These are phyloP conservation scores for Platalea minor DNA, from an alignment of 2,797 vertebrate species.

Conservation along the genomic window DNA sequence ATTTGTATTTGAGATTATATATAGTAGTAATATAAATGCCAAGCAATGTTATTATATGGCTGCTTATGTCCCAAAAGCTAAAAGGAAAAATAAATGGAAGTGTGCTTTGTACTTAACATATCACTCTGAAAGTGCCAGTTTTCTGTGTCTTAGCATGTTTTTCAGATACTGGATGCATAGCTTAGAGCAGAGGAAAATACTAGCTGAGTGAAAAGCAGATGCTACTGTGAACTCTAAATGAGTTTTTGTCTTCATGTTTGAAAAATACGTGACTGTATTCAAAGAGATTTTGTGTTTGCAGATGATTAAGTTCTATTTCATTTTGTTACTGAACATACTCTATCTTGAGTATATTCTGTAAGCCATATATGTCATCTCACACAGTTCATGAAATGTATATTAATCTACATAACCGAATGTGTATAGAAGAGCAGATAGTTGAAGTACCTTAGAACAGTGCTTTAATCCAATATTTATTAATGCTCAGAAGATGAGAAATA, in stretches of 20 bases:
- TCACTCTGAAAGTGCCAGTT: not conserved
- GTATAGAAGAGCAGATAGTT: not conserved
- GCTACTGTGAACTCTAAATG: not conserved
- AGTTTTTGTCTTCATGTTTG: not conserved
- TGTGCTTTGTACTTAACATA: not conserved
- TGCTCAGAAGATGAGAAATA: not conserved
- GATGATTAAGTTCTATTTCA: not conserved
- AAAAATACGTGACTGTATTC: not conserved
- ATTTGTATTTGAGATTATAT: not conserved
- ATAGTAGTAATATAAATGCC: not conserved
- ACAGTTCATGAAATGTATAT: not conserved
- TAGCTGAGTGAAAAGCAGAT: not conserved
- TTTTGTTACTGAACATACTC: not conserved
- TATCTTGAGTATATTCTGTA: not conserved
- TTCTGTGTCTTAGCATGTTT: not conserved
- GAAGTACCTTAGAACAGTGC: not conserved
- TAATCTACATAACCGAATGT: not conserved
- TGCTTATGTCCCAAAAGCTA: not conserved
- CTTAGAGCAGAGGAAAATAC: not conserved
- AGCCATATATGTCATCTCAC: not conserved
- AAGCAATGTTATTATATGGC: not conserved
- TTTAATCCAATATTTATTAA: not conserved
- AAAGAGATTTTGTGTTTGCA: not conserved
- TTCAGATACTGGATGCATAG: not conserved
- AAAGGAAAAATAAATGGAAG: not conserved